phyloP scores from a whole-genome alignment of 30 jellyfish, hydroid and myxozoan species.

The Aurelia aurita complex sp. Pacific region DNA sequence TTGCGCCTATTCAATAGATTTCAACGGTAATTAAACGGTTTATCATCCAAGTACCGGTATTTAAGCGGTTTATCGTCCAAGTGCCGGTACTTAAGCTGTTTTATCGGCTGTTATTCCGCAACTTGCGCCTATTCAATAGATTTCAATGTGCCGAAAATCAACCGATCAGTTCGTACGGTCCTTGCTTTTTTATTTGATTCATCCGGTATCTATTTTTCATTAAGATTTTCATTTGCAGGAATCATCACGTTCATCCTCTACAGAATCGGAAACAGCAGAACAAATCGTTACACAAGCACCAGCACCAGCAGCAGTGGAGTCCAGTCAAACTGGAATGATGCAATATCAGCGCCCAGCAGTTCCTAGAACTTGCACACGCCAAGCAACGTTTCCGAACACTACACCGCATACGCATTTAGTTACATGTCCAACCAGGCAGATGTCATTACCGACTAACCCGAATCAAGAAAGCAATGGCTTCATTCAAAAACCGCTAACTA shows the following conservation, averaged over 20 bases:
- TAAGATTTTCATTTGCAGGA: not conserved
- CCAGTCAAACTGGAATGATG: slow-evolving; percentile 39
- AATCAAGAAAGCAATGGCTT: slow-evolving; percentile 37
- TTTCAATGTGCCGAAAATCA: too few relatives aligned
- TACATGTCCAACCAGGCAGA: slow-evolving; percentile 46
- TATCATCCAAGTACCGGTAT: too few relatives aligned
- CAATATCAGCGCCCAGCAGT: slow-evolving; percentile 50
- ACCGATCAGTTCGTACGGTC: too few relatives aligned
- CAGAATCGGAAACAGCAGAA: slow-evolving; percentile 31
- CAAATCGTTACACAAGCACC: not conserved
- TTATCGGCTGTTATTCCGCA: too few relatives aligned
- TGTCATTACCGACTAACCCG: slow-evolving; percentile 58
- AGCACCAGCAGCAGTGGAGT: not conserved
- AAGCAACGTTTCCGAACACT: slow-evolving; percentile 62
- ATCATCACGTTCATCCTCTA: slow-evolving; percentile 26
- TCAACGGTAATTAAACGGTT: too few relatives aligned
- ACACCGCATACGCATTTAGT: slow-evolving; percentile 32
- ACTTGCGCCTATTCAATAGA: too few relatives aligned
- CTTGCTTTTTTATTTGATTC: too few relatives aligned
- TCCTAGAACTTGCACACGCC: slow-evolving; percentile 44
- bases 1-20: too few relatives aligned
- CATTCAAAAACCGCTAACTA: slow-evolving; percentile 75
- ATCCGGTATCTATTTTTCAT: too few relatives aligned
- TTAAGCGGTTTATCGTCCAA: too few relatives aligned
- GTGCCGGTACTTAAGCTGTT: too few relatives aligned